Base-by-base conservation (phyloP, 2,113 vertebrate genomes). In the Phyllostomus hastatus region DNA sequence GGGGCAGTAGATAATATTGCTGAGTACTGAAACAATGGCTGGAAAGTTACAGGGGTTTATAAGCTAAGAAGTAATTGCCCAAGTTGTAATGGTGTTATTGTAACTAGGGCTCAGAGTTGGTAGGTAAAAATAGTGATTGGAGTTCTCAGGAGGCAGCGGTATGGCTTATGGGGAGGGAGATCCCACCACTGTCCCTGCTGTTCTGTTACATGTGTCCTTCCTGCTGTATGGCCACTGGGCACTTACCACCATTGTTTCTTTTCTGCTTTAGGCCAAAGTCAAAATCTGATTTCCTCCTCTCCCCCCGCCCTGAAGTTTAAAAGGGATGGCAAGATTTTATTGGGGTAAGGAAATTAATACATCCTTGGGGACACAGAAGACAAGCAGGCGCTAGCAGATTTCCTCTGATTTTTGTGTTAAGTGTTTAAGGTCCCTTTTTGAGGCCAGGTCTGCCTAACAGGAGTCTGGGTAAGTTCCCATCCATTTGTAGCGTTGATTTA, bases 401-500 rank as follows among this genome's bases (percentile, higher is more conserved):
- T 95, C 57, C 46, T 76, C 33, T 48, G 28, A 22, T n/a, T 93
- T 92, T 91, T 75, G 26, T 66, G 14, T 35, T 85, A 57, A 59
- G 16, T 76, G 43, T 38, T 81, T 59, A 72, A 91, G 43, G 22
- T 83, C 22, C 15, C n/a, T 76, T 73, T 95, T 26, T 26, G 41
- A 91, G 91, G 46, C 48, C 67, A 59, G 28, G 17, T 26, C 86
- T 83, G 28, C 54, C 72, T 91, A 41, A 75, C 50, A 15, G 28
- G 82, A 82, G 61, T 11, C 78, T 88, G n/a, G 26, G 19, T 75
- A 4, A 87, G 57, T 79, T 80, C 26, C 70, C 72, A 43, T 2
- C 46, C n/a, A 84, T 76, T 66, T 92, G 88, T 67, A 54, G 52
- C n/a, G 88, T 90, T 88, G 75, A 79, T 92, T 86, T 91, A 48